Evolutionary conservation across 2,113 vertebrate genomes (phyloP).

Genomic region (Hystrix brachyura): DNA sequence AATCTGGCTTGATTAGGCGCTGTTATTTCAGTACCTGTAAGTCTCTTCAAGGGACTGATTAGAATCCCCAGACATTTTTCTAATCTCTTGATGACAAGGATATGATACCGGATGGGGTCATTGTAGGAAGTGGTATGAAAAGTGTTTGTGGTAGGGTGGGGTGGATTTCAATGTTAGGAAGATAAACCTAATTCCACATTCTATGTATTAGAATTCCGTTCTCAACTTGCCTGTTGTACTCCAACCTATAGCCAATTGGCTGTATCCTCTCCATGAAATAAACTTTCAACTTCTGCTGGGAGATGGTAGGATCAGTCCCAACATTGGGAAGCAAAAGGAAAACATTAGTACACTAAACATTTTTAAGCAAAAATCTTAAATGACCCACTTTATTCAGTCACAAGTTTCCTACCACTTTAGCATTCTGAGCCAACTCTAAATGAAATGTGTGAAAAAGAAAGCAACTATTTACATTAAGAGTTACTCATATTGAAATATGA

Average conservation of each 20-base stretch:
- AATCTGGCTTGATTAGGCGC: background rate
- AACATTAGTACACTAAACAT: background rate
- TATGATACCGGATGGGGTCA: background rate
- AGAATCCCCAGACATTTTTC: background rate
- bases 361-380: background rate
- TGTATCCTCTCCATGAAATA: background rate
- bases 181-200: background rate
- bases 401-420: background rate
- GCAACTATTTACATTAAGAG: background rate
- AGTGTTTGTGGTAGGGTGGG: fast-evolving
- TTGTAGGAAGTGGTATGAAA: background rate
- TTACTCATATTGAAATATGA: background rate
- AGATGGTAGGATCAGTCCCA: background rate
- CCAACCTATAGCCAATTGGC: background rate
- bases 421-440: background rate
- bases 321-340: background rate
- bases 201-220: background rate
- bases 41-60: background rate
- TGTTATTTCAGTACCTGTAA: background rate
- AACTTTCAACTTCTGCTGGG: background rate
- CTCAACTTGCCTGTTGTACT: background rate
- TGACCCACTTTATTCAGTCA: background rate
- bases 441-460: background rate
- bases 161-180: background rate
- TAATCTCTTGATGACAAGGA: background rate